A percentile compares a stretch with the other conserved stretches of the same genome.
These are phyloP conservation scores for Clavelina lepadiformis DNA, from an alignment of 23 tunicate genomes.

Conservation along the genomic window DNA sequence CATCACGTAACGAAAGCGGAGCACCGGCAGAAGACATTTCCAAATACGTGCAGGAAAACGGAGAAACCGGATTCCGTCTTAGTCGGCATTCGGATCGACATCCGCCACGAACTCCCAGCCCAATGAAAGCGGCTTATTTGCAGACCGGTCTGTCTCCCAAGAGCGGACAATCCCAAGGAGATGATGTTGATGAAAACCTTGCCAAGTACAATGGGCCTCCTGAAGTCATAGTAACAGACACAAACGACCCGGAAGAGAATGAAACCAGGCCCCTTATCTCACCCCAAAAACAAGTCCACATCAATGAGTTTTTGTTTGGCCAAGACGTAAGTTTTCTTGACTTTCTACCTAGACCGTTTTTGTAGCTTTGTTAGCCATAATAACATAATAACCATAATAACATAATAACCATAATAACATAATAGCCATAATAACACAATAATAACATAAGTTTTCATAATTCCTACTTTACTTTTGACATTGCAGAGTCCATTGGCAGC, in stretches of 20 bases:
- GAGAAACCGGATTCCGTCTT: constrained; percentile 22
- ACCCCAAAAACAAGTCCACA: constrained; percentile 33
- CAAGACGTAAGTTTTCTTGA: constrained; percentile 1
- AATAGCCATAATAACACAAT: no score
- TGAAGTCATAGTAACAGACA: constrained; percentile 10
- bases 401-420: no score
- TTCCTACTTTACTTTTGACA: not conserved
- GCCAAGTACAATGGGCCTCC: constrained; percentile 8
- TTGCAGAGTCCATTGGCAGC: constrained; percentile 26
- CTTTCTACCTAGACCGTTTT: no score
- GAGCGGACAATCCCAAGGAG: not conserved
- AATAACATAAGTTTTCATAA: not conserved
- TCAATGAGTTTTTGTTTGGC: constrained; percentile 20
- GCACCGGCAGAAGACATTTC: not conserved
- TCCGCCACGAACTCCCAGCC: constrained; percentile 77
- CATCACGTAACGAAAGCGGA: not conserved
- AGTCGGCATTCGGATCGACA: constrained; percentile 58
- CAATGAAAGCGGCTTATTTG: constrained; percentile 82
- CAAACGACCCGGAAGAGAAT: not conserved
- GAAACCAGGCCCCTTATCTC: not conserved
- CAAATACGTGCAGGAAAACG: constrained; percentile 9
- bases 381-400: no score
- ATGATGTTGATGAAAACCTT: not conserved
- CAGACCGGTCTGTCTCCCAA: constrained; percentile 39
- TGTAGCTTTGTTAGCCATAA: no score